phyloP scores from a whole-genome alignment of 1,140 invertebrate species.

The Drosophila kepulauana region DNA sequence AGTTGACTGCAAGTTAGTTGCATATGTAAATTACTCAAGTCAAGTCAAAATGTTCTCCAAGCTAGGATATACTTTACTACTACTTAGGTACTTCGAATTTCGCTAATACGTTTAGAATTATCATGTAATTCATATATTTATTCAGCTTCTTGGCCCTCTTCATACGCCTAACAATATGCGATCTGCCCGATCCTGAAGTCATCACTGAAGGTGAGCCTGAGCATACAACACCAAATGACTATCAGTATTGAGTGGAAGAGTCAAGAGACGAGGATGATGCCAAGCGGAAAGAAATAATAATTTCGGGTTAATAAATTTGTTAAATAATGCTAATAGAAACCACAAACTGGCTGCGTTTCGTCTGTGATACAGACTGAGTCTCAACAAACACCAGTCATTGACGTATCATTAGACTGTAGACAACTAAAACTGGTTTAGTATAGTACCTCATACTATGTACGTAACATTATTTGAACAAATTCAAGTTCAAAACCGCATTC shows the following conservation, averaged over 20 bases:
- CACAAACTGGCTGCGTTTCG: slow-evolving; percentile 9
- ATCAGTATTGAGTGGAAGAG: slow-evolving; percentile 31
- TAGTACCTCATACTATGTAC: slow-evolving; percentile 3
- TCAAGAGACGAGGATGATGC: not conserved
- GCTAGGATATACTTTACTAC: slow-evolving; percentile 22
- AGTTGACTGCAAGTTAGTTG: slow-evolving; percentile 8
- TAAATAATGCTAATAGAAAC: slow-evolving; percentile 35
- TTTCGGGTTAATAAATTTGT: slow-evolving; percentile 13
- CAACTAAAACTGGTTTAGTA: slow-evolving; percentile 38
- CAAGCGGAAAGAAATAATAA: slow-evolving; percentile 23
- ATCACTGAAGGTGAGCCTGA: slow-evolving; percentile 62
- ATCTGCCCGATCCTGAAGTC: slow-evolving; percentile 54
- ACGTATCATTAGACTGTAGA: not conserved
- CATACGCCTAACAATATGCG: slow-evolving; percentile 30
- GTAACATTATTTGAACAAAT: slow-evolving; percentile 5
- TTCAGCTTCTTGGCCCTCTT: slow-evolving; percentile 40
- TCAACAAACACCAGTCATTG: not conserved
- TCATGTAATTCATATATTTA: slow-evolving; percentile 7
- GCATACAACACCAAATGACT: slow-evolving; percentile 51
- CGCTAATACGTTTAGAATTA: not conserved
- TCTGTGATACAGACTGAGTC: slow-evolving; percentile 5
- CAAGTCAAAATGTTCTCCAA: slow-evolving; percentile 46
- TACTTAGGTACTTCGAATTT: slow-evolving; percentile 44
- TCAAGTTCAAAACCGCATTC: slow-evolving; percentile 38
- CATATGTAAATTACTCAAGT: not conserved